Conservation (phyloP, 2,113 vertebrate species). For the Pelecanoides urinatrix region DNA sequence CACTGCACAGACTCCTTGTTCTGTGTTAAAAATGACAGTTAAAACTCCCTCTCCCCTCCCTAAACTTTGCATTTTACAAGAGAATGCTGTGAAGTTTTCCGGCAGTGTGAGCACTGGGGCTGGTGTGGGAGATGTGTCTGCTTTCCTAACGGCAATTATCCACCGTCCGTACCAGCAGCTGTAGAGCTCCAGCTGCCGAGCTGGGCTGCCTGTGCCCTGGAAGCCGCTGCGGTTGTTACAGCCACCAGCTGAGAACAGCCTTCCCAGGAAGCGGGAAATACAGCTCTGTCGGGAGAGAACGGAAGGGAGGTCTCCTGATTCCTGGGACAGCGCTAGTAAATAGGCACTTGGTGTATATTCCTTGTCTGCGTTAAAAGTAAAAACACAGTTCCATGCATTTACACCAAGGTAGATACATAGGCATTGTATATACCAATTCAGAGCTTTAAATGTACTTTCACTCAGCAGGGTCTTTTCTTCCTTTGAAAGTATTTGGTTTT, state of each 20-base stretch:
- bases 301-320: neutral
- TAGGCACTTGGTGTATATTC: fast-evolving
- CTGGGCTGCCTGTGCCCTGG: neutral
- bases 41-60: neutral
- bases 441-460: neutral
- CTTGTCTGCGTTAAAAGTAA: fast-evolving
- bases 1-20: neutral
- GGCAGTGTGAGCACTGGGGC: fast-evolving
- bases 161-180: neutral
- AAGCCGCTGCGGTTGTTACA: fast-evolving
- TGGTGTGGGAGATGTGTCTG: neutral
- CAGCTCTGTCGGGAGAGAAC: neutral
- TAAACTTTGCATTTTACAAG: neutral
- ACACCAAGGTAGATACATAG: fast-evolving
- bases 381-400: neutral
- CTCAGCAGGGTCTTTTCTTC: neutral
- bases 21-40: no score
- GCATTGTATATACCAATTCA: fast-evolving
- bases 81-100: neutral
- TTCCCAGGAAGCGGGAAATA: neutral
- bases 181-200: neutral
- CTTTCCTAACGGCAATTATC: neutral
- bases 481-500: neutral
- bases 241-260: neutral
- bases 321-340: neutral